A percentile compares a stretch with the other conserved stretches of the same genome.
These are phyloP conservation scores for Drosophila fungiperda DNA, from an alignment of 2,888 invertebrate genomes.

Conservation along the genomic window DNA sequence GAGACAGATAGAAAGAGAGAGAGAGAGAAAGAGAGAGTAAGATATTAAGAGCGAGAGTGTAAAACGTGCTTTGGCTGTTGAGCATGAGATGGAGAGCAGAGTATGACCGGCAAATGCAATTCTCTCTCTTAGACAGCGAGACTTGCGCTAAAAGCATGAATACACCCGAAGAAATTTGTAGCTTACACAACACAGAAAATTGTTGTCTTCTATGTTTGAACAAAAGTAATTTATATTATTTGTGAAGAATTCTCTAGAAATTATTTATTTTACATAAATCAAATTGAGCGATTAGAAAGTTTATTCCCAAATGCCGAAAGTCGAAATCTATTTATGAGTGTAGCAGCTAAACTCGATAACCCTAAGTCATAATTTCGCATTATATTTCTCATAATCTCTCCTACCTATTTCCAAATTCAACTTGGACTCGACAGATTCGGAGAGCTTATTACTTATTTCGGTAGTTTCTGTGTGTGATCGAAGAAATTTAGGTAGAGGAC, in stretches of 20 bases:
- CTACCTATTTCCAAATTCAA: not conserved
- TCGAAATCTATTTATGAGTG: accelerated
- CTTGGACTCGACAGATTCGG: not conserved
- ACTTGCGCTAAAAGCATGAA: slow-evolving; percentile 15
- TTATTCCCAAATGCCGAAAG: not conserved
- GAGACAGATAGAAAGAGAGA: slow-evolving; percentile 12
- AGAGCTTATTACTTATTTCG: not conserved
- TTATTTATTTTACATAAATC: not conserved
- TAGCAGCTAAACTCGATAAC: not conserved
- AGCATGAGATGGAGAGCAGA: slow-evolving; percentile 14
- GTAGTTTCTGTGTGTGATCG: not conserved
- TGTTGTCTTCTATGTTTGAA: no score
- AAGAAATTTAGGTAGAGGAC: not conserved
- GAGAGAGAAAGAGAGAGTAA: not conserved
- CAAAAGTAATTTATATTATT: not conserved
- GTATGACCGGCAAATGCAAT: slow-evolving; percentile 42
- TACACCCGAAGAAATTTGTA: slow-evolving; percentile 31
- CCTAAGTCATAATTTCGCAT: not conserved
- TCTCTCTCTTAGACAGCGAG: slow-evolving; percentile 1
- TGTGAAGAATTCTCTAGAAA: not conserved
- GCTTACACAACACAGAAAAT: not conserved
- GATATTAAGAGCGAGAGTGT: slow-evolving; percentile 8
- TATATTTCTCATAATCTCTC: not conserved
- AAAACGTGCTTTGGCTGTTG: slow-evolving; percentile 8
- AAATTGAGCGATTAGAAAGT: not conserved